Conservation (phyloP, 2,888 invertebrate species). For the Cyrtodaria siliqua region DNA sequence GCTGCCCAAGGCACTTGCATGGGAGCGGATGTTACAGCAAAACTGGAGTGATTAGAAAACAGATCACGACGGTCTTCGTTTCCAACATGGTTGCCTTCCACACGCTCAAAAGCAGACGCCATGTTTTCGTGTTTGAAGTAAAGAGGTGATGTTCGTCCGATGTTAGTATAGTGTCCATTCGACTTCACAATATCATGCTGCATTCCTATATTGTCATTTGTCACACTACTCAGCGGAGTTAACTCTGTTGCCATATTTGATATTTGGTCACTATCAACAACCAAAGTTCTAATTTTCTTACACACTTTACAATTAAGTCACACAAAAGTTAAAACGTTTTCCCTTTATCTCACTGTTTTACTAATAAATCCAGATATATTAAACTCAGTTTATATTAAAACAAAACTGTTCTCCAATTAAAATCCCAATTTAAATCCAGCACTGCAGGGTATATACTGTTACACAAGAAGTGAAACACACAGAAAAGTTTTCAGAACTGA, state of each 20-base stretch:
- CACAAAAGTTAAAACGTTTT: background rate
- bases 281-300: background rate
- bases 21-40: background rate
- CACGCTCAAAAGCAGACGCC: constrained; percentile 55
- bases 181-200: constrained; percentile 15
- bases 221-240: constrained; percentile 2
- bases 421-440: too few relatives aligned
- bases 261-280: background rate
- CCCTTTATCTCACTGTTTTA: constrained; percentile 11
- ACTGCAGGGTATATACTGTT: too few relatives aligned
- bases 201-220: constrained; percentile 24
- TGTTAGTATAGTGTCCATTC: constrained; percentile 40
- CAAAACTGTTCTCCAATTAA: too few relatives aligned
- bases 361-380: background rate
- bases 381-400: too few relatives aligned
- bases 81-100: constrained; percentile 40
- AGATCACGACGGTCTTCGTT: constrained; percentile 39
- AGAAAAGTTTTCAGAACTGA: background rate
- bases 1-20: constrained; percentile 24
- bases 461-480: background rate
- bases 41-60: constrained; percentile 2
- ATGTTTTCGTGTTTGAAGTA: constrained; percentile 50
- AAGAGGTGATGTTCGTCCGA: constrained; percentile 42
- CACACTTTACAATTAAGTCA: background rate
- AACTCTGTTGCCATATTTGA: constrained; percentile 50